Evolutionary conservation across 2,888 invertebrate genomes (phyloP), one percentile per base, ranked within the genome.

Genomic region (Lapara coniferarum): DNA sequence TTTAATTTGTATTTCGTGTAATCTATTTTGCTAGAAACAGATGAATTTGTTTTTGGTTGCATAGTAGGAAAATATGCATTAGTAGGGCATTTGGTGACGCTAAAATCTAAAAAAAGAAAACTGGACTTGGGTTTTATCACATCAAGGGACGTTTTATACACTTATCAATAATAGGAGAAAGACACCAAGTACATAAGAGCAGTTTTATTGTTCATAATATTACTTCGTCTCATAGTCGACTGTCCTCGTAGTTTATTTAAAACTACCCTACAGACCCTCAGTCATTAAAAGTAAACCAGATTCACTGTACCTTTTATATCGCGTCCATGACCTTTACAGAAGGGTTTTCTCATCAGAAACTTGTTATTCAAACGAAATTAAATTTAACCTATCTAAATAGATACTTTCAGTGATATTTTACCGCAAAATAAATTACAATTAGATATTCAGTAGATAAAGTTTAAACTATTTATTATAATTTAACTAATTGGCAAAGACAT

Each of bases 261-360:
- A 68, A 63, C 58, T 63, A 70, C 46, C 49, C 46, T 49, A 14
- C 46, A 63, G 44, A 53, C 46, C 68, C 66, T 67, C 71, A 70
- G 69, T 69, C 68, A 56, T 69, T 59, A 66, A 59, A 70, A 66
- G 69, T 66, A 71, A 71, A 59, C 72, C 69, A 73, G 69, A 74
- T 74, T 73, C 68, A 72, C 67, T 63, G 69, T 56, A 57, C 67
- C 67, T 59, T 52, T 46, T 63, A 19, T 19, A 55, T 14, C 49
- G 58, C 25, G 37, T 25, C 69, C 66, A 68, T 72, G 72, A 73
- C 70, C 73, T 71, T 72, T 75, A 57, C 44, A 59, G 51, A 67
- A 68, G 52, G 25, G 51, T 69, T 70, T 68, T 66, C 70, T 68
- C 63, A 68, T 57, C 56, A 70, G 13, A 68, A 70, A 66, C 68